These are phyloP conservation scores for Bucco capensis DNA, from an alignment of 2,113 vertebrate species.

Conservation along the genomic window DNA sequence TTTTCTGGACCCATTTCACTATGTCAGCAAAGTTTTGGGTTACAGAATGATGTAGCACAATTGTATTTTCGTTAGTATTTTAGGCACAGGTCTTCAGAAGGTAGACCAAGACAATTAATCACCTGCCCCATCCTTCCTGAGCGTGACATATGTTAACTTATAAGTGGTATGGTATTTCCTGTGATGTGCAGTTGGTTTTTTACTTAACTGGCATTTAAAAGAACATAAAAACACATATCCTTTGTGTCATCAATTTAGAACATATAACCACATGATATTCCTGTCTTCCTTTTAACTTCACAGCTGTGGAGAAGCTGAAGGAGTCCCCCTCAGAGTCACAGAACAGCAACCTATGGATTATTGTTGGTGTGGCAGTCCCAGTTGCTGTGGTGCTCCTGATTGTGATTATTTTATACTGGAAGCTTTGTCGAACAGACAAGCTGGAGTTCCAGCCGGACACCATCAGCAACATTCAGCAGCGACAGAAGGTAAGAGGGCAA, in stretches of 20 bases:
- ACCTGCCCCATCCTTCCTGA: background rate
- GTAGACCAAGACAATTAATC: background rate
- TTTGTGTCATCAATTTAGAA: background rate
- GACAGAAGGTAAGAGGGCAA: constrained; percentile 86
- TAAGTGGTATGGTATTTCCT: background rate
- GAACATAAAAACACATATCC: background rate
- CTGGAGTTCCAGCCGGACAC: constrained; percentile 96
- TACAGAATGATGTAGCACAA: background rate
- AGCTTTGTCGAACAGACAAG: constrained; percentile 95
- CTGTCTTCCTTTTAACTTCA: background rate
- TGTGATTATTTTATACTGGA: constrained; percentile 94
- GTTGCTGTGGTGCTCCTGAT: constrained; percentile 88
- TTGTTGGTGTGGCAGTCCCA: constrained; percentile 89
- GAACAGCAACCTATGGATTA: constrained; percentile 90
- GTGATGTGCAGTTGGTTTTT: background rate
- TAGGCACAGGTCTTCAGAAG: background rate
- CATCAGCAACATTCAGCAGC: constrained; percentile 89
- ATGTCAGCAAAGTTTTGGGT: background rate
- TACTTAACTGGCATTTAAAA: background rate
- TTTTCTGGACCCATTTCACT: background rate
- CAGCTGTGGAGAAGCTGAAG: constrained; percentile 87
- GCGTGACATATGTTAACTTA: background rate
- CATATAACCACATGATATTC: background rate
- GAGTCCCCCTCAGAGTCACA: constrained; percentile 76
- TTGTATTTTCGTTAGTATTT: background rate